Base-by-base conservation (phyloP, 2,888 invertebrate genomes). In the Epirrhoe alternata region DNA sequence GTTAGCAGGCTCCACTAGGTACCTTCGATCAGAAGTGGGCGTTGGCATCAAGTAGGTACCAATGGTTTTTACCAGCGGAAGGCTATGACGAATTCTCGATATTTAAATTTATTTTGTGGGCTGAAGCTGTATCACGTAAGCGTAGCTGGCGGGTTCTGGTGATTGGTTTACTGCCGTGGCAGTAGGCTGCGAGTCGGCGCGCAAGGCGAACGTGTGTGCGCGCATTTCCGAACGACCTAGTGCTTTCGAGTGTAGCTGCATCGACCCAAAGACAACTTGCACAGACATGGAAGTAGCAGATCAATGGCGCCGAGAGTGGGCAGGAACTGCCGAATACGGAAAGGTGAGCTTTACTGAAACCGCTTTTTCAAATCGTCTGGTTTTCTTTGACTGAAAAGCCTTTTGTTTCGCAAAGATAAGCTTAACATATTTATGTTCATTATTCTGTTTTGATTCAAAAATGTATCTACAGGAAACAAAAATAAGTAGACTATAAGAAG, bases 231-330 rank as follows among this genome's bases (percentile, higher is more conserved):
- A 85, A 76, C 78, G 82, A 83, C 80, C 69, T 61, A 71, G 81
- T 79, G 82, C 80, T 83, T 80, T 75, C 87, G 90, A 90, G 87
- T 92, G 91, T 90, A 89, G 91, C 91, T 91, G 90, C 89, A 90
- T 74, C 88, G 86, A 91, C 79, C 86, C 82, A 88, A 73, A 74
- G 73, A 78, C 75, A 74, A 76, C 81, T 74, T 52, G 73, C 74
- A 76, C 76, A 74, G 80, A 82, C 74, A 92, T 93, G 92, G 92
- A 93, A 86, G 87, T 93, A 74, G 92, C 90, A 76, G 92, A 89
- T 64, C 92, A 92, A 84, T 93, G 93, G 93, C 89, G 89, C 75
- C 85, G 90, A 80, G 86, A 92, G 86, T 93, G 93, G 93, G 87
- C 93, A 73, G 93, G 93, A 71, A 86, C 90, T 56, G 93, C 93